phyloP scores from a whole-genome alignment of 2,113 vertebrate species.

The Isurus oxyrinchus region DNA sequence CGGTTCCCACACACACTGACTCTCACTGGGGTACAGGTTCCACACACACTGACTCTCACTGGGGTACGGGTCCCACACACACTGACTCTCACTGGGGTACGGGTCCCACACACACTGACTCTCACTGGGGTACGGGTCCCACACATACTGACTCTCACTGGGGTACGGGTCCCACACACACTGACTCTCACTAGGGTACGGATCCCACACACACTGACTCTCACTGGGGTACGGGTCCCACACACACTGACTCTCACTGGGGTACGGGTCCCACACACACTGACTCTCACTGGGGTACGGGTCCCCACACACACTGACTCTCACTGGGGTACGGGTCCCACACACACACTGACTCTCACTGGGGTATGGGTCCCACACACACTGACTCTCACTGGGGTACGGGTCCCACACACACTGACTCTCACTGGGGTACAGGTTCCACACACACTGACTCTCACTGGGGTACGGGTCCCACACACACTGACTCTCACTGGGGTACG shows the following conservation, averaged over 20 bases:
- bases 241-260: conserved; percentile 45
- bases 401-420: conserved; percentile 37
- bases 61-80: too few relatives aligned
- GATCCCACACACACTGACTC: conserved; percentile 35
- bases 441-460: conserved; percentile 45
- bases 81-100: background rate
- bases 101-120: conserved; percentile 46
- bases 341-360: background rate
- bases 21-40: background rate
- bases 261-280: conserved; percentile 36
- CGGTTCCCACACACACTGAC: conserved; percentile 19
- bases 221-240: background rate
- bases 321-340: conserved; percentile 16
- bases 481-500: background rate
- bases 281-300: background rate
- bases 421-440: background rate
- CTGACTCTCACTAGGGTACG: conserved; percentile 44
- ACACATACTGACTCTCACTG: background rate
- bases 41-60: conserved; percentile 50
- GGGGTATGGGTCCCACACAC: conserved; percentile 41
- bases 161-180: background rate
- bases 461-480: conserved; percentile 36
- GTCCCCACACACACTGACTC: conserved; percentile 46
- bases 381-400: background rate
- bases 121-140: too few relatives aligned